Conservation (phyloP, 2,888 invertebrate genomes). For the Oasisia sp. region DNA sequence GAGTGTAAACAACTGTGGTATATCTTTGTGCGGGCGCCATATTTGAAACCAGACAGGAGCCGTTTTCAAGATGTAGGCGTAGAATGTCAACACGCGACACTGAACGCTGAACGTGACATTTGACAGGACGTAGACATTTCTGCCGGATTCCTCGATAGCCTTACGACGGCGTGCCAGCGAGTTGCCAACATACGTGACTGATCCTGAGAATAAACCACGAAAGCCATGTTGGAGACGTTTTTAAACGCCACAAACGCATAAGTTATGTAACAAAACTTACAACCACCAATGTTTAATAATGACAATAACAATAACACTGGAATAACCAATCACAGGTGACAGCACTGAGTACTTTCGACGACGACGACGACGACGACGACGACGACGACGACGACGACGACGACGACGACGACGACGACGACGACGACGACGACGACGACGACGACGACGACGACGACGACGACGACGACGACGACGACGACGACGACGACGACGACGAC, state of each 20-base stretch:
- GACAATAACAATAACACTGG: not conserved
- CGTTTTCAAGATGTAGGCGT: not conserved
- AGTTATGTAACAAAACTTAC: too few species aligned
- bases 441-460: too few species aligned
- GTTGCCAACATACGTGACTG: not conserved
- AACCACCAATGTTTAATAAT: too few species aligned
- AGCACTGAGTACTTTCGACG: too few species aligned
- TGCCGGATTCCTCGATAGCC: conserved; percentile 4
- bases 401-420: too few species aligned
- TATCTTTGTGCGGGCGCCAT: not conserved
- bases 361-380: too few species aligned
- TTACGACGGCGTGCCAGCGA: not conserved
- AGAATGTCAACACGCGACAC: conserved; percentile 7
- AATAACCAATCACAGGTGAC: not conserved
- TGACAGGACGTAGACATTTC: not conserved
- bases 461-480: too few species aligned
- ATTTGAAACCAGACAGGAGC: not conserved
- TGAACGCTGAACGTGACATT: not conserved
- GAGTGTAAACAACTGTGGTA: not conserved
- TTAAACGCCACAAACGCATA: not conserved
- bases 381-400: too few species aligned
- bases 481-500: too few species aligned
- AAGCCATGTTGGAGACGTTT: not conserved
- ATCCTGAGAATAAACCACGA: not conserved
- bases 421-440: too few species aligned